Conservation (phyloP, 2,113 vertebrate genomes). For the Pedionomus torquatus region DNA sequence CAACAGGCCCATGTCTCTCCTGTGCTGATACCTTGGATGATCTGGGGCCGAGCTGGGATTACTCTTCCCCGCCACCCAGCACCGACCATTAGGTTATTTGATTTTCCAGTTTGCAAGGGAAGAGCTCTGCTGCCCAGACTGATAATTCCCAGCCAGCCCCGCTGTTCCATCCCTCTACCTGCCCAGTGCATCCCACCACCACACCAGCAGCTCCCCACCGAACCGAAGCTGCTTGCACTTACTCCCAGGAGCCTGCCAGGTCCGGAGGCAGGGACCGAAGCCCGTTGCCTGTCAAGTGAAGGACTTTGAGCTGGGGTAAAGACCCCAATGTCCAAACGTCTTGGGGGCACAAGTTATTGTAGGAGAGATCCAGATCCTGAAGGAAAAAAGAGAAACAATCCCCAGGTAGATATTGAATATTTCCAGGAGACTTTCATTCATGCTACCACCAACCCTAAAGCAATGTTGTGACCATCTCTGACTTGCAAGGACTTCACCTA, state of each 20-base stretch:
- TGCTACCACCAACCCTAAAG: background rate
- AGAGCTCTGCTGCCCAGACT: background rate
- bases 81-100: background rate
- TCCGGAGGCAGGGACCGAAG: slow-evolving; percentile 78
- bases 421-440: background rate
- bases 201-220: background rate
- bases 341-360: slow-evolving; percentile 79
- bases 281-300: slow-evolving; percentile 83
- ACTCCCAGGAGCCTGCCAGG: slow-evolving; percentile 71
- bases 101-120: background rate
- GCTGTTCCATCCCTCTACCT: background rate
- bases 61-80: background rate
- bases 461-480: background rate
- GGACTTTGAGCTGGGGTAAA: slow-evolving; percentile 80
- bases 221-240: background rate
- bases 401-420: background rate
- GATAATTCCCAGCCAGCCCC: background rate
- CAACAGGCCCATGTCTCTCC: no score
- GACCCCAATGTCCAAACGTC: slow-evolving; percentile 72
- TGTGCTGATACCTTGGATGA: background rate
- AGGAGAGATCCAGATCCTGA: slow-evolving; percentile 87
- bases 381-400: background rate
- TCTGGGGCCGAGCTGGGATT: background rate
- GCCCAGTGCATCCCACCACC: accelerated
- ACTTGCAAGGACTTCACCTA: background rate